Evolutionary conservation across 2,888 invertebrate species (phyloP).

Genomic region (Nebria salina): DNA sequence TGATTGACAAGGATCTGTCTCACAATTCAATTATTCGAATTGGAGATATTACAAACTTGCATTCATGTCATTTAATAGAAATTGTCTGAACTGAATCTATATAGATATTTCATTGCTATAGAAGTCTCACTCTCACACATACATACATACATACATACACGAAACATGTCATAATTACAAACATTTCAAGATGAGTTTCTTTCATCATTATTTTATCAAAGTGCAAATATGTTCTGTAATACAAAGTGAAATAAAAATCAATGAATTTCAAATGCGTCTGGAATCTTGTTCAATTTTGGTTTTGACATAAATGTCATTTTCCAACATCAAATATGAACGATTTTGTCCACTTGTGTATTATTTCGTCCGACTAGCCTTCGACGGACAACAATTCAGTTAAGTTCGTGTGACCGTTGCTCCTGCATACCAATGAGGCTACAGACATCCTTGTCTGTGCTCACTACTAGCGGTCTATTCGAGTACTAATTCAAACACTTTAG

Average conservation of each 20-base stretch:
- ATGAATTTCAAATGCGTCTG: not conserved
- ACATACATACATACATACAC: too few species aligned
- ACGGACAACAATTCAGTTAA: constrained; percentile 14
- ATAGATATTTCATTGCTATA: too few species aligned
- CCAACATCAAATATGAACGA: not conserved
- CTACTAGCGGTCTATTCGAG: too few species aligned
- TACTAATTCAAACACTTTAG: too few species aligned
- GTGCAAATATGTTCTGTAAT: too few species aligned
- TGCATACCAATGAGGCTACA: constrained; percentile 3
- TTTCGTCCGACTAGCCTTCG: not conserved
- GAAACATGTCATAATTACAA: too few species aligned
- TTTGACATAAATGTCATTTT: not conserved
- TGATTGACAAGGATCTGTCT: not conserved
- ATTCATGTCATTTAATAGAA: too few species aligned
- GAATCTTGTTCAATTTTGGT: not conserved
- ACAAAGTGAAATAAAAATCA: not conserved
- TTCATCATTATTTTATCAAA: too few species aligned
- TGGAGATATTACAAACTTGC: too few species aligned
- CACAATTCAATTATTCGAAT: not conserved
- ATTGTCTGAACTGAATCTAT: too few species aligned
- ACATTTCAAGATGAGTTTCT: too few species aligned
- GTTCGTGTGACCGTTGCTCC: not conserved
- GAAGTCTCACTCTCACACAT: too few species aligned
- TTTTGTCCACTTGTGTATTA: not conserved
- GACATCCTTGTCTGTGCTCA: not conserved